phyloP scores from a whole-genome alignment of 1,140 invertebrate species.

The Gryllus bimaculatus region DNA sequence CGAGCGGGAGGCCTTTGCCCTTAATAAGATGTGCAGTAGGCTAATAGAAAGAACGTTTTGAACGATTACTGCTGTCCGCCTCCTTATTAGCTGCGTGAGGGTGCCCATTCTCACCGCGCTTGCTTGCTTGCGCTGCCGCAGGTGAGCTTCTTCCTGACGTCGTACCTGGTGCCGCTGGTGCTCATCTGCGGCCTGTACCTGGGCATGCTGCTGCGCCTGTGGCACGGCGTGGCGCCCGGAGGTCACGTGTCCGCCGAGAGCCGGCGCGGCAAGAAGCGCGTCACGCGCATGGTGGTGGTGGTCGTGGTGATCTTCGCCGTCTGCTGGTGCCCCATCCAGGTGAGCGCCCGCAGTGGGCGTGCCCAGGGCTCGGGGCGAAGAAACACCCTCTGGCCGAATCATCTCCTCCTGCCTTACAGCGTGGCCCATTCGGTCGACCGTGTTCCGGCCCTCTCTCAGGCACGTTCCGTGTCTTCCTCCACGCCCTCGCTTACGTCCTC shows the following conservation, averaged over 20 bases:
- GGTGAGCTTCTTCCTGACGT: slow-evolving; percentile 73
- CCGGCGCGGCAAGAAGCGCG: slow-evolving; percentile 75
- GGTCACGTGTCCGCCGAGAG: slow-evolving; percentile 57
- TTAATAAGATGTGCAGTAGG: too few relatives aligned
- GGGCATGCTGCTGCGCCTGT: slow-evolving; percentile 78
- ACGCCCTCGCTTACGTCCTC: too few relatives aligned
- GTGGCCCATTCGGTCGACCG: too few relatives aligned
- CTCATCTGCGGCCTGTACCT: slow-evolving; percentile 84
- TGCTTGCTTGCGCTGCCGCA: slow-evolving; percentile 34
- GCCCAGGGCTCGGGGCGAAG: not conserved
- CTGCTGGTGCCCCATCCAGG: slow-evolving; percentile 93
- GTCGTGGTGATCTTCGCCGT: slow-evolving; percentile 91
- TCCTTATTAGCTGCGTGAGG: too few relatives aligned
- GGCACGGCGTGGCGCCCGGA: slow-evolving; percentile 67
- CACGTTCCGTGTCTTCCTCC: too few relatives aligned
- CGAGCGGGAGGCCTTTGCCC: too few relatives aligned
- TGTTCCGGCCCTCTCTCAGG: too few relatives aligned
- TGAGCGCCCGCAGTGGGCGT: slow-evolving; percentile 31
- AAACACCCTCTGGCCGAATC: not conserved
- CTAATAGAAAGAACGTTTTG: too few relatives aligned
- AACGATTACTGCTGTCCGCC: too few relatives aligned
- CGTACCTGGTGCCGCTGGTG: slow-evolving; percentile 74
- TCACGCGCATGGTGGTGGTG: slow-evolving; percentile 86
- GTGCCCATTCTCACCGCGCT: too few relatives aligned
- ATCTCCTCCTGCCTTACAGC: too few relatives aligned